phyloP scores from a whole-genome alignment of 2,797 vertebrate genomes.

The Anniella stebbinsi region DNA sequence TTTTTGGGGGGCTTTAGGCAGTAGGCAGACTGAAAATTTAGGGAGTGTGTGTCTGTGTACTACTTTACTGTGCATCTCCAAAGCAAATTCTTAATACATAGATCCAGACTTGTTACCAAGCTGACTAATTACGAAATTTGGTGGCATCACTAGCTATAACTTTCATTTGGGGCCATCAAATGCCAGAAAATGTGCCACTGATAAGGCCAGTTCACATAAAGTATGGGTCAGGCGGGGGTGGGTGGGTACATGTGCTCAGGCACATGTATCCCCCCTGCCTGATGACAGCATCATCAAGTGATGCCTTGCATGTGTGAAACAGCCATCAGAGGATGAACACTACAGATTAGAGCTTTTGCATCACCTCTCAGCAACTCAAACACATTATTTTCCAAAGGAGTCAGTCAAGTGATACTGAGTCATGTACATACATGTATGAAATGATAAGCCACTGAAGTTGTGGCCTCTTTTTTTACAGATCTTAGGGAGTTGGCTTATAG shows the following conservation, averaged over 20 bases:
- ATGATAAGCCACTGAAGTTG: not conserved
- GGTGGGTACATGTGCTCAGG: not conserved
- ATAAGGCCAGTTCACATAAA: too few relatives aligned
- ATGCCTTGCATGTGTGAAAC: not conserved
- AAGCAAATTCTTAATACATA: too few relatives aligned
- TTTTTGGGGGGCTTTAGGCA: too few relatives aligned
- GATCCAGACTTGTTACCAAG: too few relatives aligned
- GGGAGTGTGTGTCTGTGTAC: too few relatives aligned
- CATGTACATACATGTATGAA: not conserved
- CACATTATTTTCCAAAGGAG: not conserved
- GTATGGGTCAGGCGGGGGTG: too few relatives aligned
- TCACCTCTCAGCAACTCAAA: not conserved
- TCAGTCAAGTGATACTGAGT: not conserved
- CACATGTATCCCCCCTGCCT: not conserved
- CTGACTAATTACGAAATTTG: too few relatives aligned
- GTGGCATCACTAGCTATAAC: not conserved
- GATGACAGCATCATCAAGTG: not conserved
- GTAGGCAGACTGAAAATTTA: too few relatives aligned
- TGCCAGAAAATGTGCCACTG: not conserved
- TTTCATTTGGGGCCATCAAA: not conserved
- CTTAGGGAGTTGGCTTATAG: not conserved
- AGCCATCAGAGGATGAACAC: not conserved
- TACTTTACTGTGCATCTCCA: too few relatives aligned
- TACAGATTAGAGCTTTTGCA: not conserved
- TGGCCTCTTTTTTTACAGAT: not conserved